Conservation (phyloP, 2,797 vertebrate species). For the Limnodromus scolopaceus region DNA sequence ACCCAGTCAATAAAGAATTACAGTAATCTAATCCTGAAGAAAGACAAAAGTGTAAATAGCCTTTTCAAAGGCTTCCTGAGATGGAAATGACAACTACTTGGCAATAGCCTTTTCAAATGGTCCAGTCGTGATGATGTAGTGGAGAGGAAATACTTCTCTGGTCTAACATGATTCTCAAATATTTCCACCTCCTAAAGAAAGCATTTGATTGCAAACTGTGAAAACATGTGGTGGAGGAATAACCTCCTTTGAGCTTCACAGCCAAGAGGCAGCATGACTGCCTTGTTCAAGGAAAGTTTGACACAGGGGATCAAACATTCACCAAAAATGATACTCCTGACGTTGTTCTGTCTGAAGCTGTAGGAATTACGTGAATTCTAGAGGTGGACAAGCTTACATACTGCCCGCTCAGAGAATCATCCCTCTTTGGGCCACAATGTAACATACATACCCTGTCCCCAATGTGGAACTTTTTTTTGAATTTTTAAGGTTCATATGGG, state of each 20-base stretch:
- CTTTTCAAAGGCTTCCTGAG: slow-evolving; percentile 54
- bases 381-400: background rate
- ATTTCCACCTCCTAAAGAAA: background rate
- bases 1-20: slow-evolving; percentile 74
- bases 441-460: background rate
- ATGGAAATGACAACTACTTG: slow-evolving; percentile 64
- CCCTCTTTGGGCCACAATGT: background rate
- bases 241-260: background rate
- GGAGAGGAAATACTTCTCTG: background rate
- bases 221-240: background rate
- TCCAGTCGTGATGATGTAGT: background rate
- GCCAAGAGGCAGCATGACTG: background rate
- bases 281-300: background rate
- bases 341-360: background rate
- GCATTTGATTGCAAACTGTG: background rate
- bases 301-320: background rate
- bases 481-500: background rate
- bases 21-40: slow-evolving; percentile 69
- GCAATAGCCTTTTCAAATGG: background rate
- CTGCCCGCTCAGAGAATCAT: background rate
- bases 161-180: background rate
- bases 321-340: background rate
- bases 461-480: background rate
- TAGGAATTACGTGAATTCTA: background rate
- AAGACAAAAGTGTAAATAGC: slow-evolving; percentile 72